These are phyloP conservation scores for Ardeotis arabs DNA, from an alignment of 2,113 vertebrate species.

Conservation along the genomic window DNA sequence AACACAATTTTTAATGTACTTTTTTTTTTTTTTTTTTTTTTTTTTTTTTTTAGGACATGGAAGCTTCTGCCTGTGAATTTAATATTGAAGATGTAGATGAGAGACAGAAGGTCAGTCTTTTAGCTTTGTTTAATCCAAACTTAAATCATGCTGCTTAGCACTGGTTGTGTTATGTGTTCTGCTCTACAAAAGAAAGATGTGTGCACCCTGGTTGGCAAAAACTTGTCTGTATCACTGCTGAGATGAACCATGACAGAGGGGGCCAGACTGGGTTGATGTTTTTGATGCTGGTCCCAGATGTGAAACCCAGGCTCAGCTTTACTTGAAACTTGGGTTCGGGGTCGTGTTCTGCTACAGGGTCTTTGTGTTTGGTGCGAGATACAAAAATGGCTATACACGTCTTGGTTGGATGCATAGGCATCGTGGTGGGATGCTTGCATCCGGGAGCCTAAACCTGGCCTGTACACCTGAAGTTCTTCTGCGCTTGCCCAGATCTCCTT, in stretches of 20 bases:
- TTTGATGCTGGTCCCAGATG: not conserved
- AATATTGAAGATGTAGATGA: not conserved
- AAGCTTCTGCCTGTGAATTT: slow-evolving; percentile 36
- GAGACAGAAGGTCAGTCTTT: slow-evolving; percentile 2
- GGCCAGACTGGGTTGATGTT: not conserved
- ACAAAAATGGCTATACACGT: rapidly evolving
- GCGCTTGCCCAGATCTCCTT: not conserved
- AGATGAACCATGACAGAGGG: not conserved
- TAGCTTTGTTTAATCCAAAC: not conserved
- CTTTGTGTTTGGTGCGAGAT: not conserved
- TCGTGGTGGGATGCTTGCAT: not conserved
- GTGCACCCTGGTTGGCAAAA: not conserved
- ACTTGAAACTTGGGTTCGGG: not conserved
- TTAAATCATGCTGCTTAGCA: not conserved
- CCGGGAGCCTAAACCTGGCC: not conserved
- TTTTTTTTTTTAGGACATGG: not conserved
- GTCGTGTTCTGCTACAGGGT: not conserved
- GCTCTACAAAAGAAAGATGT: not conserved
- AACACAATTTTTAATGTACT: not conserved
- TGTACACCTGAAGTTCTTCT: not conserved
- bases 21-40: not conserved
- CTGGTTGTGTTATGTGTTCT: not conserved
- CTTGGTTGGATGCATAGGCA: not conserved
- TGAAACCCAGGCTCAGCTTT: not conserved
- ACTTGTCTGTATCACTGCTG: rapidly evolving